These are phyloP conservation scores for Phrynocephalus versicolor DNA, from an alignment of 2,113 vertebrate species.

Conservation along the genomic window DNA sequence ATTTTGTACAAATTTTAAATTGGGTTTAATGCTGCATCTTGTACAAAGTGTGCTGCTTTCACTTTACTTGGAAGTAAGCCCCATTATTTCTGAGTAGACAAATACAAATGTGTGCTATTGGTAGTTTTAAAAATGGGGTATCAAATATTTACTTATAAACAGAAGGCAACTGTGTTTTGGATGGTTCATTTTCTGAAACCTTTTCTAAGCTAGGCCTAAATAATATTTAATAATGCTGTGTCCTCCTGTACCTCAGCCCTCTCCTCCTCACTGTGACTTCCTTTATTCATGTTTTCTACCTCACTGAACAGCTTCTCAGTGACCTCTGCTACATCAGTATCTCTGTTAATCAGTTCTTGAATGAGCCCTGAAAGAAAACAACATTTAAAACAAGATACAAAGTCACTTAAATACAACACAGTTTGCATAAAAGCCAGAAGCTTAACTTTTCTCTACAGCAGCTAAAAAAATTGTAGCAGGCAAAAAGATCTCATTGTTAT, in stretches of 20 bases:
- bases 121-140: not conserved
- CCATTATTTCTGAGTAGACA: not conserved
- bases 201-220: no score
- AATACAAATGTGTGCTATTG: not conserved
- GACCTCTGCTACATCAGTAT: slow-evolving; percentile 63
- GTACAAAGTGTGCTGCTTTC: no score
- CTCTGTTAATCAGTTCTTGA: slow-evolving; percentile 70
- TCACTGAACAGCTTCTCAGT: slow-evolving; percentile 81
- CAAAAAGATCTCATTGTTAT: not conserved
- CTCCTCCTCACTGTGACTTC: slow-evolving; percentile 44
- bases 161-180: not conserved
- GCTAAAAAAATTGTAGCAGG: not conserved
- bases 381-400: slow-evolving; percentile 2
- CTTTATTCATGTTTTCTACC: slow-evolving; percentile 59
- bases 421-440: slow-evolving; percentile 21
- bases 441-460: not conserved
- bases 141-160: not conserved
- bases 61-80: no score
- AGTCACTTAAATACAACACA: slow-evolving; percentile 31
- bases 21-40: not conserved
- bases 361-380: slow-evolving; percentile 73
- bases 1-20: not conserved
- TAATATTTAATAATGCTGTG: no score
- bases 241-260: slow-evolving; percentile 48
- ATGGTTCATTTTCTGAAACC: not conserved